Conservation (phyloP, 2,797 vertebrate genomes). For the Oreonectes daqikongensis region DNA sequence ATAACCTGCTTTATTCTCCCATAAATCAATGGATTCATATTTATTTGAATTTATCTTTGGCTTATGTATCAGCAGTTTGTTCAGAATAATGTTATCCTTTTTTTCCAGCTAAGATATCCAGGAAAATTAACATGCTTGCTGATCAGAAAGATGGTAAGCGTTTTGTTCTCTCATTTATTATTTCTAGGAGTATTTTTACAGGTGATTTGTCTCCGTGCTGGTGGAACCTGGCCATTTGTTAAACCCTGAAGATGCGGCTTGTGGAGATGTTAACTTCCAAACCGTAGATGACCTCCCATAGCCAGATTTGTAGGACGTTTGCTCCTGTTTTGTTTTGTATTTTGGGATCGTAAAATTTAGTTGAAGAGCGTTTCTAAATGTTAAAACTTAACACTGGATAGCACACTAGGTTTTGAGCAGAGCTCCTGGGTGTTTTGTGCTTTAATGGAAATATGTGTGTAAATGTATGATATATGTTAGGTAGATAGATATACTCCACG, state of each 20-base stretch:
- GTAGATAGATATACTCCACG: constrained; percentile 59
- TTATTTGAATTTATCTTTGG: not conserved
- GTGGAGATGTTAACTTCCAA: not conserved
- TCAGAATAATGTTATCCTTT: constrained; percentile 70
- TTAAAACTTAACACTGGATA: not conserved
- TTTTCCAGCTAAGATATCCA: constrained; percentile 97
- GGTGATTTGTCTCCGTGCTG: constrained; percentile 31
- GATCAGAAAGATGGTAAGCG: constrained; percentile 98
- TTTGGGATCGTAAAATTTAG: not conserved
- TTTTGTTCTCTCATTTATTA: constrained; percentile 48
- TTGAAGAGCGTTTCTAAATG: too few relatives aligned
- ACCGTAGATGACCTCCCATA: not conserved
- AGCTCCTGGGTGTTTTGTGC: not conserved
- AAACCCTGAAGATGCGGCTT: not conserved
- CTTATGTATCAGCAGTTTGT: constrained; percentile 39
- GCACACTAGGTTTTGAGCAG: not conserved
- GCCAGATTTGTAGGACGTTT: not conserved
- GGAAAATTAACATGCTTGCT: constrained; percentile 95
- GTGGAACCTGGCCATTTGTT: not conserved
- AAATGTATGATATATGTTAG: not conserved
- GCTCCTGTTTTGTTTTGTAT: not conserved
- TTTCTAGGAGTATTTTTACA: constrained; percentile 57
- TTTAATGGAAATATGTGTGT: not conserved
- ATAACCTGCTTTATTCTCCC: constrained; percentile 26
- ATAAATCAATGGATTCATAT: constrained; percentile 20